Evolutionary conservation across 2,797 vertebrate species (phyloP).

Genomic region (Cirrhinus molitorella): DNA sequence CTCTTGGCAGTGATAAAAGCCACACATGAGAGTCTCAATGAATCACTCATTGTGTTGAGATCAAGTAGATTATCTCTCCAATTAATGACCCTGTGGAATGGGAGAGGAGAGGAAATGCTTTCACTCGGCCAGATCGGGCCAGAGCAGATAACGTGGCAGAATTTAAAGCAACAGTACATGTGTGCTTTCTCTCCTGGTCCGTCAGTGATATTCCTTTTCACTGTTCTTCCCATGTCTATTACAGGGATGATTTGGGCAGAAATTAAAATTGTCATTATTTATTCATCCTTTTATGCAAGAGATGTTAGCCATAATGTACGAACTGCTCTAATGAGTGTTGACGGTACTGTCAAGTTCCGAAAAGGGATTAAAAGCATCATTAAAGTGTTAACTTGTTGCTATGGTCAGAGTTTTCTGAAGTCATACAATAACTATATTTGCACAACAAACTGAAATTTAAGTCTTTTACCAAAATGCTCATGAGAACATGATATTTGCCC

Average conservation of each 20-base stretch:
- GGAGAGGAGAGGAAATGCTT: slow-evolving; percentile 72
- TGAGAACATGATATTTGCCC: background rate
- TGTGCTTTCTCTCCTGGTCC: slow-evolving; percentile 18
- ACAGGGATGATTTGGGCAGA: background rate
- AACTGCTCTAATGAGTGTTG: background rate
- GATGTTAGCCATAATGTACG: background rate
- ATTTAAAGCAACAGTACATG: slow-evolving; percentile 25
- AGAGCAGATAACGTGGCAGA: slow-evolving; percentile 44
- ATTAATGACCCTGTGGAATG: slow-evolving; percentile 68
- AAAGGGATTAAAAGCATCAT: background rate
- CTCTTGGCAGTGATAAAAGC: slow-evolving; percentile 69
- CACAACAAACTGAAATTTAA: background rate
- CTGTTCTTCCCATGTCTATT: background rate
- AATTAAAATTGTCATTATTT: background rate
- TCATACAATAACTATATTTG: background rate
- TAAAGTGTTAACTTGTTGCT: background rate
- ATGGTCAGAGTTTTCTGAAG: background rate
- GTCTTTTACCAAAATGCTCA: background rate
- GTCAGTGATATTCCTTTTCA: slow-evolving; percentile 1
- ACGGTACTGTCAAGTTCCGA: background rate
- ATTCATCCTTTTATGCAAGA: background rate
- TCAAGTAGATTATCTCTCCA: slow-evolving; percentile 76
- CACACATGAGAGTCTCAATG: slow-evolving; percentile 63
- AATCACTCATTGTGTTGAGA: slow-evolving; percentile 77
- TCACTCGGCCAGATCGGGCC: slow-evolving; percentile 64